These are phyloP conservation scores for Agelas oroides DNA, from an alignment of 37 sponge, comb jelly and placozoan species.

Conservation along the genomic window DNA sequence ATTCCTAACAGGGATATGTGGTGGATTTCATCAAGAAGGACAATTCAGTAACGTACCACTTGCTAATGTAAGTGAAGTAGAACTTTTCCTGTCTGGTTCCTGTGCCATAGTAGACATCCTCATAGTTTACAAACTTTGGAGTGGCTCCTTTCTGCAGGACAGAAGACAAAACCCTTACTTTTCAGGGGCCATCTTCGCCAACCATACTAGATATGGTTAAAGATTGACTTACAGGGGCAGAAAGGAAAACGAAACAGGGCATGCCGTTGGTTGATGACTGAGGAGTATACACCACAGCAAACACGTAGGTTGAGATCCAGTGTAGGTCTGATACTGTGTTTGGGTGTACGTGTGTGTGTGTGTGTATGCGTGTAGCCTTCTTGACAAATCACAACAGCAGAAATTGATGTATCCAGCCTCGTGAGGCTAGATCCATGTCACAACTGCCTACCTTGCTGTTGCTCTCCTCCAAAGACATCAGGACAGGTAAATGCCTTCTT, in stretches of 20 bases:
- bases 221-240: conserved; percentile 22
- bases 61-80: conserved; percentile 55
- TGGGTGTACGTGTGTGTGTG: neutral
- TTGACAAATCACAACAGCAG: too few relatives aligned
- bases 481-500: conserved; percentile 44
- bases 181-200: neutral
- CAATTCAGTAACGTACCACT: conserved; percentile 75
- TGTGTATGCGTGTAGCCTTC: neutral
- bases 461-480: conserved; percentile 16
- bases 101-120: conserved; percentile 66
- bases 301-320: conserved; percentile 75
- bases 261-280: neutral
- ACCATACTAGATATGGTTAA: neutral
- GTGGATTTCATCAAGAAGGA: too few relatives aligned
- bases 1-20: too few relatives aligned
- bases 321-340: conserved; percentile 56
- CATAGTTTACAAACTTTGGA: conserved; percentile 34
- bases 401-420: too few relatives aligned
- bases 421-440: too few relatives aligned
- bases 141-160: conserved; percentile 40
- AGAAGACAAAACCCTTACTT: neutral
- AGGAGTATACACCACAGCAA: conserved; percentile 70
- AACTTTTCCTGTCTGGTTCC: conserved; percentile 50
- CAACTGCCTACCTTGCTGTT: conserved; percentile 43
- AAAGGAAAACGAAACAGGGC: conserved; percentile 38